Base-by-base conservation (phyloP, 2,113 vertebrate species). In the Mungos mungo region DNA sequence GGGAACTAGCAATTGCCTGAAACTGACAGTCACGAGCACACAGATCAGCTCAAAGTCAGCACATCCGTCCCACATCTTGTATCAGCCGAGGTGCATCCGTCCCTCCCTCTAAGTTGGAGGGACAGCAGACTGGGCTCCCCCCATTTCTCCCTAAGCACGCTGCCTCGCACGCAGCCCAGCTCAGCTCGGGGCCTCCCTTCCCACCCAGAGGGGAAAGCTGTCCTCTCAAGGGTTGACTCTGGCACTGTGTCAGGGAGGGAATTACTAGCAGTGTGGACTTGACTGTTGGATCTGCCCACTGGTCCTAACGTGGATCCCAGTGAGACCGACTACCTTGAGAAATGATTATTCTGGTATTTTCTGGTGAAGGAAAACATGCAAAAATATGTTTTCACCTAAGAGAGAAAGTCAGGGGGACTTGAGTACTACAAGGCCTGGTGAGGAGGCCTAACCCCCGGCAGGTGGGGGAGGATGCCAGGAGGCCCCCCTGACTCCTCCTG, bases 11-110 rank as follows among this genome's bases (percentile, higher is more conserved):
- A 15, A 3, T 47, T 74, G 3, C 76, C 31, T 47, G 29, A 15
- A 74, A 8, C 2, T 1, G 2, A 0, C 47, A 31, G 76, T 15
- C 0, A 4, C 2, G 12, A 8, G 69, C 38, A 7, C 19, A 0
- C 27, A 45, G 16, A 33, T 38, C 45, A n/a, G 83, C 52, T 83
- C 76, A 11, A 14, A 45, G n/a, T 68, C 38, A 8, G 41, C 4
- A 21, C 18, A 19, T 69, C 6, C 0, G 18, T 33, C 1, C 31
- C 54, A 16, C 5, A 0, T 21, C 76, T 7, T 82, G 83, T 41
- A 0, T 65, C 57, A 45, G 7, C 84, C 0, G 3, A 38, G 85
- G 50, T 35, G 23, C 31, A 3, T 38, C 68, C 72, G 54, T 63
- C 60, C 71, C 52, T 63, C 60, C 71, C 52, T 86, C 7, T 71